Conservation (phyloP, 35 echinoderm and acorn worm genomes). For the Hemicentrotus pulcherrimus region DNA sequence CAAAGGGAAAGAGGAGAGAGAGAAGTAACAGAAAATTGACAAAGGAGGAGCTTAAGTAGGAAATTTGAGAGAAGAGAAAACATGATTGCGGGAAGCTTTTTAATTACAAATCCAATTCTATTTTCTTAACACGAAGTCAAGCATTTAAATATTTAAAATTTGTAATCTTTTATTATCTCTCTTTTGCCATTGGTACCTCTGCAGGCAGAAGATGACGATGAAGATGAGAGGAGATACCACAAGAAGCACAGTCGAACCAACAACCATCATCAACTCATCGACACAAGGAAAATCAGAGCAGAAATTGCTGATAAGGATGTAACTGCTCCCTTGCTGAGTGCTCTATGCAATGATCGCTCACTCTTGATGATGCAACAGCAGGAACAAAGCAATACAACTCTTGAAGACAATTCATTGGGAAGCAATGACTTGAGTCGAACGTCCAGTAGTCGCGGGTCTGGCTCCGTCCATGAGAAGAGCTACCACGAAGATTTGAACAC, state of each 20-base stretch:
- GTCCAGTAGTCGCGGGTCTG: slow-evolving; percentile 76
- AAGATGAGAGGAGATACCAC: slow-evolving; percentile 42
- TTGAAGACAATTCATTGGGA: slow-evolving; percentile 53
- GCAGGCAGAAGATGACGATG: slow-evolving; percentile 70
- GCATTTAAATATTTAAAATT: background rate
- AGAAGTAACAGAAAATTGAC: no score
- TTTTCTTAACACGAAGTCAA: background rate
- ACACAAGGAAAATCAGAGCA: slow-evolving; percentile 78
- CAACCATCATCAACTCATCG: slow-evolving; percentile 61
- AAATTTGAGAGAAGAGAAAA: background rate
- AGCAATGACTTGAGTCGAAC: slow-evolving; percentile 59
- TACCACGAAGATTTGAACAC: slow-evolving; percentile 82
- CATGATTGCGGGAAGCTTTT: background rate
- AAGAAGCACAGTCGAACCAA: slow-evolving; percentile 35
- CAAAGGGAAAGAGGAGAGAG: no score
- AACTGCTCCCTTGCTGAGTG: slow-evolving; percentile 84
- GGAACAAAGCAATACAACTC: slow-evolving; percentile 56
- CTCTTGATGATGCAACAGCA: slow-evolving; percentile 85
- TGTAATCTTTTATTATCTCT: background rate
- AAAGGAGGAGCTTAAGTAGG: background rate
- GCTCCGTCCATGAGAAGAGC: slow-evolving; percentile 63
- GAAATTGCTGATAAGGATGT: slow-evolving; percentile 87
- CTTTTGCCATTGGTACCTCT: slow-evolving; percentile 19
- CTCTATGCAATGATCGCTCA: slow-evolving; percentile 88
- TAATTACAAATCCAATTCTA: background rate